Evolutionary conservation across 2,797 vertebrate genomes (phyloP), one percentile per base, ranked within the genome.

Genomic region (Podarcis lilfordi): DNA sequence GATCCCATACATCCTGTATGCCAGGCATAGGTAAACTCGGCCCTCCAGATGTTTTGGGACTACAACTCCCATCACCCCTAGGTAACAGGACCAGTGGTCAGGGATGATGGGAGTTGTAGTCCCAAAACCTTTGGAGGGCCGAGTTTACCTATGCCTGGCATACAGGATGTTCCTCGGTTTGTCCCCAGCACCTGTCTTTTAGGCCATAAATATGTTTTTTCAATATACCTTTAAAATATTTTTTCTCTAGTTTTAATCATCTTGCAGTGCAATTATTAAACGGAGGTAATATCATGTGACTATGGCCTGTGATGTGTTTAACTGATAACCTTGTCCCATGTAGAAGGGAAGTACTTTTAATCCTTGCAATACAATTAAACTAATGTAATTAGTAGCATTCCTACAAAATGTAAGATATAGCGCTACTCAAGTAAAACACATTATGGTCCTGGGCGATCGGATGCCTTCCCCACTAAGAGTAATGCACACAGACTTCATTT

Each of bases 381-480:
- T 91, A 77, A 50, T 23, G 8, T 84, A 74, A 1, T 66, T 89
- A 75, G 88, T 88, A 90, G 2, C 8, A 83, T 29, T 88, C 66
- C 76, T 74, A 71, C 3, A 32, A 37, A 27, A 81, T 13, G 15
- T 74, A 74, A 35, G 3, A 32, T 72, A 69, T n/a, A 74, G 6
- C 19, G 32, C 55, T n/a, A 29, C 32, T 55, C 40, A 15, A 80
- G 66, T 90, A 82, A 80, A 17, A 80, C 77, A 77, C 1, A 80
- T 2, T 15, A 37, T 17, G 8, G 72, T 61, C 85, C 40, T 45
- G 77, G 61, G 17, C 1, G 88, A 25, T 87, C 10, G 55, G 50
- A 13, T 61, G 27, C 86, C n/a, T 50, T 81, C 27, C 91, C 86
- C 91, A 72, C 80, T n/a, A 90, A 90, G 84, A 72, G 89, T 71